Conservation (phyloP, 2,797 vertebrate genomes). For the Ptychobarbus kaznakovi region DNA sequence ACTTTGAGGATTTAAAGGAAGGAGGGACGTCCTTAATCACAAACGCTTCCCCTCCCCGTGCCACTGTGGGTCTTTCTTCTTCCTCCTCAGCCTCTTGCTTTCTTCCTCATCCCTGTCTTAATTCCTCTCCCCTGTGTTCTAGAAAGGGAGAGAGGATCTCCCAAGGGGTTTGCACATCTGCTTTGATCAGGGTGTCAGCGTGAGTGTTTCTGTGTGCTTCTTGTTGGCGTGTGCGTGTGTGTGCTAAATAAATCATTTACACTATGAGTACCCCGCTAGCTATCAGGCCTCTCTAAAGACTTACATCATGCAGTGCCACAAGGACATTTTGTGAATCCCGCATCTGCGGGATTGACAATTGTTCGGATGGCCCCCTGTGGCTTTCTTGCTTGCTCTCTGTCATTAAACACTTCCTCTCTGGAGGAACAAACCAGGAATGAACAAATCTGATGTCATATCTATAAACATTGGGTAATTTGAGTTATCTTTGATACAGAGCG, state of each 20-base stretch:
- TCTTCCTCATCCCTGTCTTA: slow-evolving; percentile 48
- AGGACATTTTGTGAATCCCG: slow-evolving; percentile 56
- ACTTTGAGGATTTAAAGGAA: slow-evolving; percentile 41
- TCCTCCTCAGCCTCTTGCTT: slow-evolving; percentile 27
- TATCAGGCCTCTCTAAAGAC: slow-evolving; percentile 60
- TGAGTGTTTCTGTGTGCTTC: slow-evolving; percentile 45
- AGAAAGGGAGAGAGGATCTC: slow-evolving; percentile 43
- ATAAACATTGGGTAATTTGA: slow-evolving; percentile 52
- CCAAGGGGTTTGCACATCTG: slow-evolving; percentile 50
- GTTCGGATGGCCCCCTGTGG: slow-evolving; percentile 50
- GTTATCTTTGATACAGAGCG: slow-evolving; percentile 37
- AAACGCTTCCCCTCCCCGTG: slow-evolving; percentile 25
- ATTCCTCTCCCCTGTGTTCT: slow-evolving; percentile 48
- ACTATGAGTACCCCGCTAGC: slow-evolving; percentile 50
- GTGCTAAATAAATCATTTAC: slow-evolving; percentile 58
- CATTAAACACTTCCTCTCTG: slow-evolving; percentile 57
- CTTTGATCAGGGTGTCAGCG: slow-evolving; percentile 59
- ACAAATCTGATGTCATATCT: slow-evolving; percentile 62
- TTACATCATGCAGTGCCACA: slow-evolving; percentile 68
- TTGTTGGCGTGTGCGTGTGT: not conserved
- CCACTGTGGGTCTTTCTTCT: slow-evolving; percentile 34
- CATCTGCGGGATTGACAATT: slow-evolving; percentile 51
- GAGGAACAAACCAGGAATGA: slow-evolving; percentile 36
- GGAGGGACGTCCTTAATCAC: slow-evolving; percentile 32
- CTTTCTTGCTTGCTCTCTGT: slow-evolving; percentile 44